phyloP scores from a whole-genome alignment of 2,113 vertebrate species.

The Sciurus niger region DNA sequence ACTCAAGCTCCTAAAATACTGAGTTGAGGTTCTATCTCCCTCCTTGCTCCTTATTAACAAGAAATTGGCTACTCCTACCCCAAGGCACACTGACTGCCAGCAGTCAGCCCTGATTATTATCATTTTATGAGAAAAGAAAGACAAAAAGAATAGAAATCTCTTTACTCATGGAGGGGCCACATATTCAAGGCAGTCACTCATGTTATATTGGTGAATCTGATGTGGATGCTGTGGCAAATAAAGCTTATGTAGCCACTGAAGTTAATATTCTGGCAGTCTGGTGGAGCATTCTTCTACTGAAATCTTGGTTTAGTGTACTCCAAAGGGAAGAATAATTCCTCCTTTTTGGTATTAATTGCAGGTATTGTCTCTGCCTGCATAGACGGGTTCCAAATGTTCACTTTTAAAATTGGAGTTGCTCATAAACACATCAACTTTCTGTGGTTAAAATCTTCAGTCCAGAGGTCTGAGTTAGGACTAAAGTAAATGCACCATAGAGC shows the following conservation, averaged over 20 bases:
- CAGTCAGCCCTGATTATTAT: neutral
- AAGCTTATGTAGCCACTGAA: rapidly evolving
- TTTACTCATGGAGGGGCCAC: neutral
- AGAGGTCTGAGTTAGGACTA: neutral
- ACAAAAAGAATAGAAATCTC: neutral
- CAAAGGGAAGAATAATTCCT: neutral
- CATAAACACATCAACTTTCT: neutral
- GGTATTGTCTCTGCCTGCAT: neutral
- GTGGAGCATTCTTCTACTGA: neutral
- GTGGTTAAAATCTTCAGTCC: neutral
- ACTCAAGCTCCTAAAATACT: neutral
- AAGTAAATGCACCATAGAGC: neutral
- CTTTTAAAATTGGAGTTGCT: neutral
- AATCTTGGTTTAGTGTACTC: neutral
- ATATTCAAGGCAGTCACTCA: neutral
- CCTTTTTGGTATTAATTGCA: neutral
- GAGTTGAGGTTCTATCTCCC: neutral
- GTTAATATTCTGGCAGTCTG: too few species aligned
- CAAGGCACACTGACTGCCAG: neutral
- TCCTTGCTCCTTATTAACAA: neutral
- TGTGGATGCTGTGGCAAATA: neutral
- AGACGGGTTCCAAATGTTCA: neutral
- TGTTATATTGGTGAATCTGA: neutral
- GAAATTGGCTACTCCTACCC: neutral
- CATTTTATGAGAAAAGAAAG: neutral